Conservation (phyloP, 2,113 vertebrate species). For the Cavia aperea region DNA sequence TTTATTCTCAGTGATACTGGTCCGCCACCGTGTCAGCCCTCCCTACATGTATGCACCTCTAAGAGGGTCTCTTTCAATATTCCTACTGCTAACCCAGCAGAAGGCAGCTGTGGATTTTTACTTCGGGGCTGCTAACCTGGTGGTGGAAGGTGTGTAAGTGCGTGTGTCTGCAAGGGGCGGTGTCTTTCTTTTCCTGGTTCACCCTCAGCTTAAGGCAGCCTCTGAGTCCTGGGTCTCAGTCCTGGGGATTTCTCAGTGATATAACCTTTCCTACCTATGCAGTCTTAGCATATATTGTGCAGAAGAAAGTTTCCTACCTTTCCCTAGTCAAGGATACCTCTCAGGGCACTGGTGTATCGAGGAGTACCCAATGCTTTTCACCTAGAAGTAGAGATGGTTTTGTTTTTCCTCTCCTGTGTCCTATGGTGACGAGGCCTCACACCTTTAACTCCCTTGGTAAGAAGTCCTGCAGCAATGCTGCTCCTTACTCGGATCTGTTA, state of each 20-base stretch:
- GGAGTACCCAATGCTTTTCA: neutral
- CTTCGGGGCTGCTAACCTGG: neutral
- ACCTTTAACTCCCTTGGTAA: neutral
- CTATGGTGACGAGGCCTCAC: neutral
- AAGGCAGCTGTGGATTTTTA: neutral
- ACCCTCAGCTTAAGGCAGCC: neutral
- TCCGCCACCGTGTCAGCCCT: neutral
- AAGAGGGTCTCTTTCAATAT: neutral
- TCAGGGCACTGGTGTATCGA: neutral
- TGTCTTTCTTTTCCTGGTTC: neutral
- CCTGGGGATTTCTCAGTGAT: neutral
- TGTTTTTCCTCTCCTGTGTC: neutral
- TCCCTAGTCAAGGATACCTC: neutral
- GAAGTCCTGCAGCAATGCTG: neutral
- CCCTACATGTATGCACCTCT: neutral
- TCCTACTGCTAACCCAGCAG: neutral
- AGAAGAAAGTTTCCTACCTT: neutral
- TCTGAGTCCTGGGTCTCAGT: neutral
- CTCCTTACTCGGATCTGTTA: neutral
- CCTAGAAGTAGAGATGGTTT: neutral
- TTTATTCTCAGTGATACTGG: neutral
- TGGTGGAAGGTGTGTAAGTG: neutral
- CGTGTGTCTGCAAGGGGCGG: neutral
- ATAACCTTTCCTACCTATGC: neutral
- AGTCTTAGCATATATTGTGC: neutral